These are phyloP conservation scores for Xestia rhomboidea DNA, from an alignment of 2,888 invertebrate genomes.

Conservation along the genomic window DNA sequence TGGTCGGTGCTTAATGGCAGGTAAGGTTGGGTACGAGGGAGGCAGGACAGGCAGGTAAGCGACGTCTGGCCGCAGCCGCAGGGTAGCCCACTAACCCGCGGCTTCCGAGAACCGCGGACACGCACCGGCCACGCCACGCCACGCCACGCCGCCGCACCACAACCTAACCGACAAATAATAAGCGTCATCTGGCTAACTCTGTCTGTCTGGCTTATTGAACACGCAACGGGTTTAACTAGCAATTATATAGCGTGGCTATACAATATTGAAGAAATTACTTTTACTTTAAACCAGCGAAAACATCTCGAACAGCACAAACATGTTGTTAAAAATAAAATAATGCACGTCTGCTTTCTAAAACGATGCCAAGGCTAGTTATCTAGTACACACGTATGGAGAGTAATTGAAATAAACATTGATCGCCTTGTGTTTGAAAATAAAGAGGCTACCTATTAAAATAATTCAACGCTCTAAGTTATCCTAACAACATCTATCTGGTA, in stretches of 20 bases:
- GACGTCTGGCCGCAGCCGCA: conserved; percentile 64
- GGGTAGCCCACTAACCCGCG: conserved; percentile 75
- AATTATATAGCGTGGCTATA: conserved; percentile 24
- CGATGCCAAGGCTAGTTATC: conserved; percentile 51
- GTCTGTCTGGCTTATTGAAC: conserved; percentile 57
- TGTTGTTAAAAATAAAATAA: conserved; percentile 40
- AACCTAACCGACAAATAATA: conserved; percentile 70
- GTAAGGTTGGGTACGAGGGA: conserved; percentile 72
- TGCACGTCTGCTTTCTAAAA: conserved; percentile 48
- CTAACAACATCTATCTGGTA: conserved; percentile 10
- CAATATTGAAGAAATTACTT: conserved; percentile 24
- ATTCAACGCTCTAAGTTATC: conserved; percentile 5
- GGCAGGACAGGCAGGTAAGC: conserved; percentile 73
- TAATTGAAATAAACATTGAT: conserved; percentile 50
- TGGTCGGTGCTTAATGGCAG: conserved; percentile 70
- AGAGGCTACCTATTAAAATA: conserved; percentile 26
- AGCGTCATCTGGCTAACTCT: conserved; percentile 52
- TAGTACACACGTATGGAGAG: conserved; percentile 29
- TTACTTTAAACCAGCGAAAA: conserved; percentile 28
- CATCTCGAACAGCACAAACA: conserved; percentile 10
- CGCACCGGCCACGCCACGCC: conserved; percentile 53
- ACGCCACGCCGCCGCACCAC: not conserved
- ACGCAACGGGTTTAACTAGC: conserved; percentile 60
- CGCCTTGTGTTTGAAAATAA: conserved; percentile 19
- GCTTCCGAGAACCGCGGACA: conserved; percentile 77